A percentile compares a stretch with the other conserved stretches of the same genome.
These are phyloP conservation scores for Cataglyphis cursor DNA, from an alignment of 2,888 invertebrate genomes.

Conservation along the genomic window DNA sequence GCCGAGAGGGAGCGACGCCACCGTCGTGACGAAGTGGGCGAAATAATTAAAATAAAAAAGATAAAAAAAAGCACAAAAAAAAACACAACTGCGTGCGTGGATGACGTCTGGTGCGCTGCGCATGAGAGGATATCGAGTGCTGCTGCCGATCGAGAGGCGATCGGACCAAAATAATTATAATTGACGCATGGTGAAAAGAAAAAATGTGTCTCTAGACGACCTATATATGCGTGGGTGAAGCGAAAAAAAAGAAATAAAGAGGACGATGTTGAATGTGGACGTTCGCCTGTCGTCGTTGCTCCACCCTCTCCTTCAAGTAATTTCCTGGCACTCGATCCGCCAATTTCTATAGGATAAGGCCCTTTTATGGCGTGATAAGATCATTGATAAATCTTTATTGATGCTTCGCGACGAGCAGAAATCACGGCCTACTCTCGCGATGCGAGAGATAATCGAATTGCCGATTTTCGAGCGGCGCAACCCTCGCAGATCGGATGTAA, in stretches of 20 bases:
- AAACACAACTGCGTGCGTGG: conserved; percentile 58
- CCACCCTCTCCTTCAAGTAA: conserved; percentile 71
- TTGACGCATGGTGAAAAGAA: conserved; percentile 71
- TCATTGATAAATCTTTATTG: background rate
- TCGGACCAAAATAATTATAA: conserved; percentile 70
- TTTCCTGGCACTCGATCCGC: conserved; percentile 56
- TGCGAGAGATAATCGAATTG: conserved; percentile 25
- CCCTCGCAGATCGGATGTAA: conserved; percentile 37
- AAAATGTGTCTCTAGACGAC: conserved; percentile 65
- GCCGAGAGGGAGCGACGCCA: conserved; percentile 5
- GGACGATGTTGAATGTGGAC: conserved; percentile 69
- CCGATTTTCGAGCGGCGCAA: background rate
- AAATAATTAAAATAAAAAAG: conserved; percentile 46
- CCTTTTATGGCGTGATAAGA: conserved; percentile 17
- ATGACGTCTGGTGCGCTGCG: conserved; percentile 60
- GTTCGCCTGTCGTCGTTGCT: conserved; percentile 70
- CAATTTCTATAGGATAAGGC: conserved; percentile 44
- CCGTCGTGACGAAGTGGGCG: conserved; percentile 49
- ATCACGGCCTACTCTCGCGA: conserved; percentile 56
- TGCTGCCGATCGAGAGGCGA: conserved; percentile 72
- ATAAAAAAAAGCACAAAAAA: conserved; percentile 38
- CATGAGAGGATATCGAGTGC: conserved; percentile 61
- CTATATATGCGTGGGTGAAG: conserved; percentile 69
- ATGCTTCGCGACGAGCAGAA: conserved; percentile 15
- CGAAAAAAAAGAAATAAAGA: conserved; percentile 57